Conservation (phyloP, 2,113 vertebrate species). For the Python bivittatus region DNA sequence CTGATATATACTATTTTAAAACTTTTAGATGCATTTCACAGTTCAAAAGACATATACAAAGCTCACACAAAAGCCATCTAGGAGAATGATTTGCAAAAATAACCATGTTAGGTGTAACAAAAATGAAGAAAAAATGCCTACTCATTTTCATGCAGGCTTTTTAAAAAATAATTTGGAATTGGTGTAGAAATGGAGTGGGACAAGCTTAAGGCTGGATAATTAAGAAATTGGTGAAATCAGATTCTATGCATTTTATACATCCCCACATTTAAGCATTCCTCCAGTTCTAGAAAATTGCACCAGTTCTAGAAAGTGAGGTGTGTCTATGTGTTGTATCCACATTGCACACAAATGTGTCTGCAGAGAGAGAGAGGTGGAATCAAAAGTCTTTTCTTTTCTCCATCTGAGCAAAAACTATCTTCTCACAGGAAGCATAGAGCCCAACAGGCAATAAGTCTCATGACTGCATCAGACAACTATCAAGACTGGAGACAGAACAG, state of each 20-base stretch:
- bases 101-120: not conserved
- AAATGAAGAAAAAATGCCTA: not conserved
- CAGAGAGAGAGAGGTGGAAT: not conserved
- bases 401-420: conserved; percentile 9
- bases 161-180: not conserved
- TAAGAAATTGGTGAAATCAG: not conserved
- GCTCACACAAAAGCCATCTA: not conserved
- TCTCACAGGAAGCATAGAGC: conserved; percentile 37
- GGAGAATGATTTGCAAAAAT: not conserved
- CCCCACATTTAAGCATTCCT: not conserved
- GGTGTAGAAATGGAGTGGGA: not conserved
- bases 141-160: not conserved
- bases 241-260: not conserved
- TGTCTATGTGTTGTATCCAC: not conserved
- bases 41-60: not conserved
- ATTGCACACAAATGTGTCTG: not conserved
- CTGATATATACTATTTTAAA: not conserved
- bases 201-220: not conserved
- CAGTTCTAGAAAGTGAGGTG: not conserved
- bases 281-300: not conserved
- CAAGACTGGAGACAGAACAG: conserved; percentile 36
- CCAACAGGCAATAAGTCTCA: conserved; percentile 27
- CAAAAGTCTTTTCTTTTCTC: not conserved
- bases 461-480: not conserved
- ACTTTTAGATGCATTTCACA: not conserved